Conservation (phyloP, 2,113 vertebrate species). For the Sinocyclocheilus maitianheensis region DNA sequence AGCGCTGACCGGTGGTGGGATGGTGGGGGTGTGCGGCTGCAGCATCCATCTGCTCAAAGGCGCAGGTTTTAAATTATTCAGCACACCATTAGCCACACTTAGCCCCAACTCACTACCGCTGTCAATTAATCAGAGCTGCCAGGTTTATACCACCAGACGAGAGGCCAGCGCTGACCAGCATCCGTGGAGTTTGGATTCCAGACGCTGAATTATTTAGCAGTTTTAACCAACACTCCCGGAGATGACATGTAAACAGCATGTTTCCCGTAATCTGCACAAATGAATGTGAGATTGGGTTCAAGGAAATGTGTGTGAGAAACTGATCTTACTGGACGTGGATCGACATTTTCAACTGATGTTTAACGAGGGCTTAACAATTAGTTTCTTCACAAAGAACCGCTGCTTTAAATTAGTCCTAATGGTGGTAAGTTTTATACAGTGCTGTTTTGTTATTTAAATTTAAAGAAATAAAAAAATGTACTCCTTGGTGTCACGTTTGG, state of each 20-base stretch:
- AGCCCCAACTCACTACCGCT: slow-evolving; percentile 43
- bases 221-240: slow-evolving; percentile 65
- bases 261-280: slow-evolving; percentile 69
- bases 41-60: slow-evolving; percentile 58
- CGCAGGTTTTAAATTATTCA: slow-evolving; percentile 63
- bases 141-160: slow-evolving; percentile 22
- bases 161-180: slow-evolving; percentile 19
- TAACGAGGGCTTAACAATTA: background rate
- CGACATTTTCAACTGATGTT: background rate
- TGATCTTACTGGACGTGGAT: slow-evolving; percentile 29
- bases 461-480: background rate
- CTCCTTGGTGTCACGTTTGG: background rate
- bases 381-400: background rate
- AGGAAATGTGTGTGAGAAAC: slow-evolving; percentile 30
- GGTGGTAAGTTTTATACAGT: background rate
- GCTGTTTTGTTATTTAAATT: background rate
- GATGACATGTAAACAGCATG: slow-evolving; percentile 60
- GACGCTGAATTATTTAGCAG: slow-evolving; percentile 74
- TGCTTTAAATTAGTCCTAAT: background rate
- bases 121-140: slow-evolving; percentile 57
- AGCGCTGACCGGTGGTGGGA: background rate
- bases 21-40: background rate
- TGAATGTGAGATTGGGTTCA: slow-evolving; percentile 65
- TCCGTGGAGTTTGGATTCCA: slow-evolving; percentile 31
- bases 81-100: slow-evolving; percentile 60